phyloP scores from a whole-genome alignment of 2,113 vertebrate genomes.

The Eubucco bourcierii region DNA sequence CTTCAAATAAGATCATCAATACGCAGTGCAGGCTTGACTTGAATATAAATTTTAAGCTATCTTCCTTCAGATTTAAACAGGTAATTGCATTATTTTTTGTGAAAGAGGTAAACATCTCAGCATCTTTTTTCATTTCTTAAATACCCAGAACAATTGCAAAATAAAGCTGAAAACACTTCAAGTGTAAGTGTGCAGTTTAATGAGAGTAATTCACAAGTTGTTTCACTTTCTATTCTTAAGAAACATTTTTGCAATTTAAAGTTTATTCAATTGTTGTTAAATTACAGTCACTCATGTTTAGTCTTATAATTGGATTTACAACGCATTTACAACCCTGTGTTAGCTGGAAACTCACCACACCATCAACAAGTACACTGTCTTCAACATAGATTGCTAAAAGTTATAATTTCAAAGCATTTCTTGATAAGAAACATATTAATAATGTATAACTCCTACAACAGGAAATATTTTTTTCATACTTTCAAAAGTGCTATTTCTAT shows the following conservation, averaged over 20 bases:
- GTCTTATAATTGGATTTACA: neutral
- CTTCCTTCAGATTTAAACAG: neutral
- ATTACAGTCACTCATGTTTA: neutral
- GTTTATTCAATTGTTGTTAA: neutral
- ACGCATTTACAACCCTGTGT: neutral
- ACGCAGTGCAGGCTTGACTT: neutral
- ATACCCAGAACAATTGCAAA: neutral
- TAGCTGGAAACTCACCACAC: neutral
- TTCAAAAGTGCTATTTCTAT: neutral
- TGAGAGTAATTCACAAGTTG: neutral
- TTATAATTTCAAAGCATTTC: neutral
- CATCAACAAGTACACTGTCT: neutral
- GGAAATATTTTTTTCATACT: neutral
- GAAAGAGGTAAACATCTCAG: neutral
- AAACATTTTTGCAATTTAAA: neutral
- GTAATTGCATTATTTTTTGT: neutral
- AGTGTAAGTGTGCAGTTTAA: neutral
- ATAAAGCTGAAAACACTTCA: neutral
- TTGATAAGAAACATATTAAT: slow-evolving; percentile 45
- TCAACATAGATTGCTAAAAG: neutral
- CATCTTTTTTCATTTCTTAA: neutral
- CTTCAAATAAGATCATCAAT: neutral
- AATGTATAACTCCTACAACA: neutral
- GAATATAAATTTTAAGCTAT: neutral
- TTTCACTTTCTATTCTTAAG: neutral